Base-by-base conservation (phyloP, 2,888 invertebrate genomes). In the Phortica magna region DNA sequence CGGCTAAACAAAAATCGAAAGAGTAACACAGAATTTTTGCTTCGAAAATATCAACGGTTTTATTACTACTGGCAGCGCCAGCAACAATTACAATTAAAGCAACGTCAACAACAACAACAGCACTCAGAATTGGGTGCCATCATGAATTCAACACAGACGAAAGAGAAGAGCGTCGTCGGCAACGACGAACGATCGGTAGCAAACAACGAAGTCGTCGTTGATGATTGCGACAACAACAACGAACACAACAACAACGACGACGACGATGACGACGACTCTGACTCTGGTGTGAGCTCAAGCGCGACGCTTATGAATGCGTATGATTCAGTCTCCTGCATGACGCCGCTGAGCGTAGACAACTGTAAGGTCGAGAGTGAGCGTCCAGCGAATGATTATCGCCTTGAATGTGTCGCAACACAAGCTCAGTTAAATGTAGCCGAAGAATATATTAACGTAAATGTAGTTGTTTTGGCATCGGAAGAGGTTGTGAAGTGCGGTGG, bases 41-140 rank as follows among this genome's bases (percentile, higher is more conserved):
- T 55, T 22, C 76, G 78, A 76, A 81, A 80, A 77, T 83, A 78
- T 77, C 64, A 78, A 57, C 77, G 76, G 48, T 83, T 82, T 73
- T 78, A 78, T 72, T 65, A 59, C 3, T 74, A 74, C 43, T 74
- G 64, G 19, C 73, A 77, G 22, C 77, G 65, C 79, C 74, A 42
- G 59, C 74, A 48, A 42, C 53, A 59, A 12, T 41, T 67, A 64
- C 72, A 61, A 59, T 64, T 68, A 41, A 7, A 67, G 72, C 55
- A n/a, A 77, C 61, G n/a, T n/a, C n/a, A n/a, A n/a, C n/a, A n/a
- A n/a, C 31, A 73, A 14, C 74, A n/a, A 55, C 71, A 48, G 31
- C 65, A 43, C 64, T 53, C 9, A 73, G 74, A 68, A 74, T 2
- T 73, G 31, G 42, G 74, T 17, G 48, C 64, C 12, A 42, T 14